phyloP scores from a whole-genome alignment of 2,888 invertebrate genomes.

The Glaucopsyche alexis region DNA sequence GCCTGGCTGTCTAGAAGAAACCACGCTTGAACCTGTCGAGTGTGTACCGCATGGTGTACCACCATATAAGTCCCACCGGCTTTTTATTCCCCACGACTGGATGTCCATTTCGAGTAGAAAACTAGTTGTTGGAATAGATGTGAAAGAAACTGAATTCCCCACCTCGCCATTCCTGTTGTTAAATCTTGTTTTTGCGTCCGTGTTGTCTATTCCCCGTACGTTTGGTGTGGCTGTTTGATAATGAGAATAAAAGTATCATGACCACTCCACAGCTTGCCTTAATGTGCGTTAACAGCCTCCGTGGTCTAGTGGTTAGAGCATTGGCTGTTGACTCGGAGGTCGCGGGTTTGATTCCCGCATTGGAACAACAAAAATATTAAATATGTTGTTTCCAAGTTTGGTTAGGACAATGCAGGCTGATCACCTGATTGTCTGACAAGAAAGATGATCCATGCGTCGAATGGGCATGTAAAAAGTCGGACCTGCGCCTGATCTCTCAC shows the following conservation, averaged over 20 bases:
- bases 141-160: conserved; percentile 23
- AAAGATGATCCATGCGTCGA: no score
- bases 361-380: no score
- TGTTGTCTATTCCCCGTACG: conserved; percentile 12
- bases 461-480: no score
- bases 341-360: no score
- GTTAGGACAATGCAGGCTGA: no score
- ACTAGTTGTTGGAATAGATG: conserved; percentile 28
- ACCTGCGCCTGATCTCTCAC: no score
- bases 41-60: background rate
- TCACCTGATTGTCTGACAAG: no score
- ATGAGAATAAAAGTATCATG: background rate
- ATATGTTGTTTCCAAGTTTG: no score
- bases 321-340: no score
- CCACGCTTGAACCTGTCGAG: background rate
- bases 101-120: conserved; percentile 26
- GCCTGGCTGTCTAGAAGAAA: conserved; percentile 24
- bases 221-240: background rate
- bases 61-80: conserved; percentile 18
- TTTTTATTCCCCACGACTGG: conserved; percentile 2
- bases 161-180: conserved; percentile 21
- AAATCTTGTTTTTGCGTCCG: conserved; percentile 21
- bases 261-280: no score
- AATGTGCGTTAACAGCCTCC: no score
- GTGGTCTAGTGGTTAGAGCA: no score